Percentiles rank a stretch among this genome's conserved stretches.
These are phyloP conservation scores for Antennarius maculatus DNA, from an alignment of 2,797 vertebrate species.

Conservation along the genomic window DNA sequence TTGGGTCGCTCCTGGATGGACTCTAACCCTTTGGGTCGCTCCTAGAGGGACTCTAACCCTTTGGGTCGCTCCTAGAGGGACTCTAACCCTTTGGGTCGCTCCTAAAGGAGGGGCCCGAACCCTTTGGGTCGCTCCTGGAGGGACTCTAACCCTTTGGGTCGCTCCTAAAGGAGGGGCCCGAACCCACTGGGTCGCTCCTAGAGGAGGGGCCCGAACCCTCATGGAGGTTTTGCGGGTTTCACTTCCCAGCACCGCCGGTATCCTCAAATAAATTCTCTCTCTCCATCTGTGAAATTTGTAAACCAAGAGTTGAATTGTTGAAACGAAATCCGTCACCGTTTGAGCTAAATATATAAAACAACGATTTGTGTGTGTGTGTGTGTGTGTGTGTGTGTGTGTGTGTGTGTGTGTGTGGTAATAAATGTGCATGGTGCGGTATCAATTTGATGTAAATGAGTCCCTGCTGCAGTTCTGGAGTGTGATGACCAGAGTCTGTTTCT, in stretches of 20 bases:
- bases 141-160: too few species aligned
- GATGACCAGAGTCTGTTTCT: constrained; percentile 46
- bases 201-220: too few species aligned
- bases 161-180: too few species aligned
- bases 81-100: too few species aligned
- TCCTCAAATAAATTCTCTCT: background rate
- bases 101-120: too few species aligned
- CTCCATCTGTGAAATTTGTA: background rate
- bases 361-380: background rate
- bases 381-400: background rate
- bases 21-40: too few species aligned
- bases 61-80: too few species aligned
- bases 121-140: too few species aligned
- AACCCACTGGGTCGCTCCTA: too few species aligned
- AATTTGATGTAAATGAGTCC: constrained; percentile 44
- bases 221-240: background rate
- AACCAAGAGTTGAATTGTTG: background rate
- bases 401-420: constrained; percentile 8
- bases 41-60: too few species aligned
- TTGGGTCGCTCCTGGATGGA: too few species aligned
- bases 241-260: background rate
- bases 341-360: background rate
- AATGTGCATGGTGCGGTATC: constrained; percentile 25
- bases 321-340: too few species aligned
- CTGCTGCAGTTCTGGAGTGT: constrained; percentile 41